Conservation (phyloP, 2,888 invertebrate genomes). For the Melikaiella ostensackeni region DNA sequence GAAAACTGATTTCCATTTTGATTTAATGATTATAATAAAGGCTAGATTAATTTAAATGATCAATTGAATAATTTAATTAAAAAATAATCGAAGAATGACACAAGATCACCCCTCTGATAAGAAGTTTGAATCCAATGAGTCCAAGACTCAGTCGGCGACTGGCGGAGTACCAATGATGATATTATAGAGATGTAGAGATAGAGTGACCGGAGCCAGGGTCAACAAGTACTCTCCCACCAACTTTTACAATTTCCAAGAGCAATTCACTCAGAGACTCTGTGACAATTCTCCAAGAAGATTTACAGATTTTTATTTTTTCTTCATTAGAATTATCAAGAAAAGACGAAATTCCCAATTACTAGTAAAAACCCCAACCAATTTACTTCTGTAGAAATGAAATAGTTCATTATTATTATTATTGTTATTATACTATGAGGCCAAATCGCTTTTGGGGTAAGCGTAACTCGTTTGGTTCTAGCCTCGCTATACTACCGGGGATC, state of each 20-base stretch:
- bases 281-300: neutral
- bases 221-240: conserved; percentile 70
- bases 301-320: neutral
- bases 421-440: too few species aligned
- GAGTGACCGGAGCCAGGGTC: conserved; percentile 64
- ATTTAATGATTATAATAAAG: neutral
- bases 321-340: neutral
- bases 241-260: conserved; percentile 31
- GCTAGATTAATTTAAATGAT: conserved; percentile 1
- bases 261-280: neutral
- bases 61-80: neutral
- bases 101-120: conserved; percentile 1
- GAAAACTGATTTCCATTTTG: neutral
- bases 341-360: neutral
- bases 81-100: neutral
- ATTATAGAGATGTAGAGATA: neutral
- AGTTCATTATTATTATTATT: too few species aligned
- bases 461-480: too few species aligned
- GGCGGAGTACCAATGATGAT: conserved; percentile 28
- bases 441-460: too few species aligned
- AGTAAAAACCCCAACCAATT: neutral
- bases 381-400: neutral
- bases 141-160: conserved; percentile 47
- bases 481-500: too few species aligned
- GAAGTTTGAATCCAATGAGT: conserved; percentile 43